Percentiles rank a stretch among this genome's conserved stretches.
phyloP scores from a whole-genome alignment of 2,888 invertebrate species.

The Cheilosia soror region DNA sequence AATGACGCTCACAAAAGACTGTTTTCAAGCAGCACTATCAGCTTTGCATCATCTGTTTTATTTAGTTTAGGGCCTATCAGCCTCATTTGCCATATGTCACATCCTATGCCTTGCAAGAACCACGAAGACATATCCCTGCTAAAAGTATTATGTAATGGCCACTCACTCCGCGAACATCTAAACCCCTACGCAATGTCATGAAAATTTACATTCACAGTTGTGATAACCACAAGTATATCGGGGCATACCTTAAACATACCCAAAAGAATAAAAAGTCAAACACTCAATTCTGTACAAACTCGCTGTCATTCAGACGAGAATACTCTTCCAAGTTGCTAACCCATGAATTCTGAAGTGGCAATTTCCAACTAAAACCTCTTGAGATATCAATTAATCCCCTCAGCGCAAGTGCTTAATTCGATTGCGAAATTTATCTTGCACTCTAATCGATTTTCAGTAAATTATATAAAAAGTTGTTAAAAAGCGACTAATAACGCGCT shows the following conservation, averaged over 20 bases:
- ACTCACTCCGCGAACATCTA: too few species aligned
- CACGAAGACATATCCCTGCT: too few species aligned
- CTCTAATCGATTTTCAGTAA: slow-evolving; percentile 9
- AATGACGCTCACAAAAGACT: too few species aligned
- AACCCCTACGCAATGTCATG: too few species aligned
- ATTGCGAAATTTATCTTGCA: slow-evolving; percentile 41
- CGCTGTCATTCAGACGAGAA: slow-evolving; percentile 19
- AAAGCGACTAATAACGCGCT: slow-evolving; percentile 9
- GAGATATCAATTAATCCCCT: slow-evolving; percentile 32
- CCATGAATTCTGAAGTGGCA: slow-evolving; percentile 30
- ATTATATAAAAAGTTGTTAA: slow-evolving; percentile 11
- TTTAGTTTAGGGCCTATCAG: too few species aligned
- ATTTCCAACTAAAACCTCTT: slow-evolving; percentile 32
- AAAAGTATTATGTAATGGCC: too few species aligned
- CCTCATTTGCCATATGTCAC: too few species aligned
- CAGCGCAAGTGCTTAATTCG: slow-evolving; percentile 10
- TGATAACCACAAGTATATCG: too few species aligned
- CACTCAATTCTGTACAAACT: slow-evolving; percentile 6
- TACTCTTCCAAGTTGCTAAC: not conserved
- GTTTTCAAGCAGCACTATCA: too few species aligned
- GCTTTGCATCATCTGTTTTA: too few species aligned
- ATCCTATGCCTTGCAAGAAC: too few species aligned
- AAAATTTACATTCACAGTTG: too few species aligned
- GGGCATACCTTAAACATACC: not conserved
- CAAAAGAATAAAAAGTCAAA: not conserved